Evolutionary conservation across 2,113 vertebrate species (phyloP), one percentile per base, ranked within the genome.

Genomic region (Trichechus manatus): DNA sequence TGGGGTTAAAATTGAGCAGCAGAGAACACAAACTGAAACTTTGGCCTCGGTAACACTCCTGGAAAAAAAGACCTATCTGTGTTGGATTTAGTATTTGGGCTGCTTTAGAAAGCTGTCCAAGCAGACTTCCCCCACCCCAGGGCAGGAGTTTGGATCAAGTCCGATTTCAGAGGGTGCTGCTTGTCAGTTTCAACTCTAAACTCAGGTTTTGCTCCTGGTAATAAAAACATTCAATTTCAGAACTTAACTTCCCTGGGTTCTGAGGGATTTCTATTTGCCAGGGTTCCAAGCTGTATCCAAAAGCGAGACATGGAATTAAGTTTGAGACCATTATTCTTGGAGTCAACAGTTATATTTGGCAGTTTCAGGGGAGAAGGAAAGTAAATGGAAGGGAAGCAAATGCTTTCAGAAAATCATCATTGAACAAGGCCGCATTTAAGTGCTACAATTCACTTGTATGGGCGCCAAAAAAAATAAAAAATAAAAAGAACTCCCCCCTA

Each of bases 141-240:
- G 64, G 15, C 25, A 42, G 20, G 22, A 64, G 39, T 84, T 89
- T 79, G 36, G 68, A 53, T 89, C 9, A 64, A 42, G 77, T 86
- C 63, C 33, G 68, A 61, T 87, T 11, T 3, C 1, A 10, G 50
- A 92, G 42, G 74, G 42, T 17, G 9, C 31, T 61, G 14, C 36
- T 80, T 17, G 25, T 89, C 64, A 59, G 59, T 89, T 90, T 75
- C 77, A 25, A 17, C 64, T 74, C 87, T 89, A 80, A 93, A 50
- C 64, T 74, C 50, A 81, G 4, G 5, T 50, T 91, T 94, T 39
- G 50, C 70, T 86, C 72, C 85, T 92, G 70, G 2, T 70, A 47
- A 36, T 77, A 93, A 90, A 94, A 95, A 6, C 7, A 9, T 29
- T 27, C 36, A 33, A 9, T 25, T 94, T 9, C 42, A 82, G 66